phyloP scores from a whole-genome alignment of 2,888 invertebrate species.

The Drosophila formosana region DNA sequence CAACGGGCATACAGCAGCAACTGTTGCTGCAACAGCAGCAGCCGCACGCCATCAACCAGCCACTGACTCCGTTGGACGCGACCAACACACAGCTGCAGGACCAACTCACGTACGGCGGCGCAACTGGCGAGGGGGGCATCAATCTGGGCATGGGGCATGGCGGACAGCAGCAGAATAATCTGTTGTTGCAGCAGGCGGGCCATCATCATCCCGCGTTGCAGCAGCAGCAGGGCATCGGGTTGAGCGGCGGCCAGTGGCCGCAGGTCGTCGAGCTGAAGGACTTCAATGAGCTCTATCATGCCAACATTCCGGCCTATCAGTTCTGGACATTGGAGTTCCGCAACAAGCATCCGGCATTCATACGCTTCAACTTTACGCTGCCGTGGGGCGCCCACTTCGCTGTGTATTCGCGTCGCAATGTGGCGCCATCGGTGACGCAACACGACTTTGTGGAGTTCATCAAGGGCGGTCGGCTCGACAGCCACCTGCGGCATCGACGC shows the following conservation, averaged over 20 bases:
- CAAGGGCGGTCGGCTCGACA: slow-evolving; percentile 93
- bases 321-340: slow-evolving; percentile 97
- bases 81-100: slow-evolving; percentile 74
- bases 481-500: slow-evolving; percentile 88
- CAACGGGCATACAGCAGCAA: slow-evolving; percentile 86
- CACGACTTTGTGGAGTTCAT: slow-evolving; percentile 98
- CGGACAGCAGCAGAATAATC: slow-evolving; percentile 70
- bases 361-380: slow-evolving; percentile 94
- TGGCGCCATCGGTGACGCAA: slow-evolving; percentile 97
- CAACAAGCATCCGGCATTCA: slow-evolving; percentile 95
- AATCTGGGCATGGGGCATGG: not conserved
- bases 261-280: slow-evolving; percentile 93
- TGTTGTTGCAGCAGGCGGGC: slow-evolving; percentile 72
- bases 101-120: slow-evolving; percentile 69
- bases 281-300: slow-evolving; percentile 93
- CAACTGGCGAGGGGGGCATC: slow-evolving; percentile 34
- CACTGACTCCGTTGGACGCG: slow-evolving; percentile 69
- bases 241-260: slow-evolving; percentile 87
- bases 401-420: slow-evolving; percentile 96
- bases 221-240: slow-evolving; percentile 63
- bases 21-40: slow-evolving; percentile 87
- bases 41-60: slow-evolving; percentile 83
- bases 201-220: slow-evolving; percentile 78
- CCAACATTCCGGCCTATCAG: slow-evolving; percentile 94
- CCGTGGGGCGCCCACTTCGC: slow-evolving; percentile 98